These are phyloP conservation scores for Melopsittacus undulatus DNA, from an alignment of 2,797 vertebrate genomes.

Conservation along the genomic window DNA sequence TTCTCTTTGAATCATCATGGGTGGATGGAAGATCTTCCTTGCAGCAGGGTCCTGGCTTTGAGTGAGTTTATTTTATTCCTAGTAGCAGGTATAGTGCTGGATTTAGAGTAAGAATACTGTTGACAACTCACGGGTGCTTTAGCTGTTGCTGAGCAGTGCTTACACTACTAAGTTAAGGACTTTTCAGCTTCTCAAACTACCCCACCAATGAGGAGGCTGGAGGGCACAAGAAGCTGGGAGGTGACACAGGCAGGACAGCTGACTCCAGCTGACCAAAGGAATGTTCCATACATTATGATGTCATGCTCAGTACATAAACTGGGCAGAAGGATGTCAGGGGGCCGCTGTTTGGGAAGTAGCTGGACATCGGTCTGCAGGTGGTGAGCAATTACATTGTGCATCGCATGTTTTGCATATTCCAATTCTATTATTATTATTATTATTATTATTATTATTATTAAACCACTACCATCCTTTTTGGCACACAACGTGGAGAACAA, in stretches of 20 bases:
- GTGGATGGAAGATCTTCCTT: neutral
- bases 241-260: fast-evolving
- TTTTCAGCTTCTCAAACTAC: neutral
- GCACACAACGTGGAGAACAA: neutral
- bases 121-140: neutral
- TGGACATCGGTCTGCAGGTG: fast-evolving
- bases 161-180: neutral
- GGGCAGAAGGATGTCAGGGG: neutral
- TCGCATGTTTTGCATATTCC: neutral
- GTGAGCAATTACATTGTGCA: neutral
- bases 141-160: neutral
- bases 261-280: neutral
- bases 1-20: neutral
- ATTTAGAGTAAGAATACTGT: neutral
- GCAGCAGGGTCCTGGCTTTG: neutral
- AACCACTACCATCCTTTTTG: neutral
- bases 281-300: neutral
- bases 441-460: neutral
- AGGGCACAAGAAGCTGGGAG: neutral
- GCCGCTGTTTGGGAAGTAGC: neutral
- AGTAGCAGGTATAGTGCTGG: fast-evolving
- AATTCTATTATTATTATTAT: neutral
- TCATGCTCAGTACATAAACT: neutral
- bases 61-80: neutral
- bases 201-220: neutral